These are phyloP conservation scores for Dasysyrphus tricinctus DNA, from an alignment of 2,888 invertebrate species.

Conservation along the genomic window DNA sequence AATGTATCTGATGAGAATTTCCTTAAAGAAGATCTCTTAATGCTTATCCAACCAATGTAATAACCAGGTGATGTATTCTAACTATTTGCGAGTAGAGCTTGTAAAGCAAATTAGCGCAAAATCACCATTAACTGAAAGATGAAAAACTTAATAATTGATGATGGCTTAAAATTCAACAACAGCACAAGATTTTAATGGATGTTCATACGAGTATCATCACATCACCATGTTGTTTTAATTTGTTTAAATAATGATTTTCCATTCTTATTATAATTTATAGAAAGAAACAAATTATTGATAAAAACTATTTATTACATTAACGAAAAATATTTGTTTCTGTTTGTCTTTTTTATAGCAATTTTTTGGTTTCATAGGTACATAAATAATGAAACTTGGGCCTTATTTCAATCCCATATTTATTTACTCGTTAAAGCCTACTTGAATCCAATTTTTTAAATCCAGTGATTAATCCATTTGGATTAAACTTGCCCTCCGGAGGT, in stretches of 20 bases:
- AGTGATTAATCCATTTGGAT: too few relatives aligned
- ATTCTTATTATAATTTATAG: constrained; percentile 8
- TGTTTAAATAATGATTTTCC: neutral
- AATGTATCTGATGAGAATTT: constrained; percentile 84
- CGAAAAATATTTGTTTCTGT: neutral
- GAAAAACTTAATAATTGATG: constrained; percentile 2
- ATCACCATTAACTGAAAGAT: neutral
- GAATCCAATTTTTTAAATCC: too few relatives aligned
- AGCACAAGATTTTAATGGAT: constrained; percentile 5
- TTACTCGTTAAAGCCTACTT: too few relatives aligned
- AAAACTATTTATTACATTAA: constrained; percentile 26
- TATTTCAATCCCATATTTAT: too few relatives aligned
- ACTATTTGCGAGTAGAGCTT: neutral
- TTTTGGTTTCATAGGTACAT: too few relatives aligned
- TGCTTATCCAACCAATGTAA: constrained; percentile 86
- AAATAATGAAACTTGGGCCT: too few relatives aligned
- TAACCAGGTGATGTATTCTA: neutral
- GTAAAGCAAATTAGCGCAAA: neutral
- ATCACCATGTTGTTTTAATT: constrained; percentile 11
- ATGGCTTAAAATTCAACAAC: neutral
- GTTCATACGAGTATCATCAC: neutral
- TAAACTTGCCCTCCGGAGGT: too few relatives aligned
- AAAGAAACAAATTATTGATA: constrained; percentile 8
- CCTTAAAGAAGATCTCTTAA: constrained; percentile 91
- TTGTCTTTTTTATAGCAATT: neutral